Conservation (phyloP, 2,113 vertebrate genomes). For the Cheilinus undulatus region DNA sequence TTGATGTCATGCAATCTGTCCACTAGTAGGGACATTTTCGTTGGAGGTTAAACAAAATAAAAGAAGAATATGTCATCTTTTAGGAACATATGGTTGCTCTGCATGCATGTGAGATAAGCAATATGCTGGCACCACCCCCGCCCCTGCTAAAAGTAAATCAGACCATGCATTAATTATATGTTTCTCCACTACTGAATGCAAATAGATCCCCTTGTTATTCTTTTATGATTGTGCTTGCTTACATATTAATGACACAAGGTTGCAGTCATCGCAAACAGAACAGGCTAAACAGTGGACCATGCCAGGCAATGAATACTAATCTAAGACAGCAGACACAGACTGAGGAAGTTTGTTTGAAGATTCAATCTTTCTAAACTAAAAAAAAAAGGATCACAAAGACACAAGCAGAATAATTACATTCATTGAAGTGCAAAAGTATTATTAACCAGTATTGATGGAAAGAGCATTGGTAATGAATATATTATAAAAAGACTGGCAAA, state of each 20-base stretch:
- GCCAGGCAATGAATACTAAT: neutral
- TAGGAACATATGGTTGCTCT: slow-evolving; percentile 60
- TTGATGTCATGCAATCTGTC: slow-evolving; percentile 4
- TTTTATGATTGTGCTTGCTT: neutral
- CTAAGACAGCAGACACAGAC: neutral
- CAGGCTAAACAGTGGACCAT: neutral
- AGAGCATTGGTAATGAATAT: too few relatives aligned
- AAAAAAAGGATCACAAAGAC: neutral
- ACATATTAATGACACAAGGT: slow-evolving; percentile 4
- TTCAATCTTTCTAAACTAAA: neutral
- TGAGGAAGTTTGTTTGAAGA: neutral
- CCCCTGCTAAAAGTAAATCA: slow-evolving; percentile 5
- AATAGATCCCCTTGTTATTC: neutral
- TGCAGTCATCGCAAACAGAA: neutral
- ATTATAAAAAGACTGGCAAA: too few relatives aligned
- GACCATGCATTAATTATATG: neutral
- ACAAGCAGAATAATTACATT: too few relatives aligned
- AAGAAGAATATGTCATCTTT: neutral
- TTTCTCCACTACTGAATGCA: neutral
- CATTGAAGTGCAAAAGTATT: too few relatives aligned
- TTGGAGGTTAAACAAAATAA: neutral
- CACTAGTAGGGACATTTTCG: neutral
- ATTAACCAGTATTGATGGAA: too few relatives aligned
- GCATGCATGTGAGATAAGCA: slow-evolving; percentile 48
- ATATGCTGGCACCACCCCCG: slow-evolving; percentile 19